Evolutionary conservation across 2,888 invertebrate species (phyloP), one percentile per base, ranked within the genome.

Genomic region (Torymus auratus): DNA sequence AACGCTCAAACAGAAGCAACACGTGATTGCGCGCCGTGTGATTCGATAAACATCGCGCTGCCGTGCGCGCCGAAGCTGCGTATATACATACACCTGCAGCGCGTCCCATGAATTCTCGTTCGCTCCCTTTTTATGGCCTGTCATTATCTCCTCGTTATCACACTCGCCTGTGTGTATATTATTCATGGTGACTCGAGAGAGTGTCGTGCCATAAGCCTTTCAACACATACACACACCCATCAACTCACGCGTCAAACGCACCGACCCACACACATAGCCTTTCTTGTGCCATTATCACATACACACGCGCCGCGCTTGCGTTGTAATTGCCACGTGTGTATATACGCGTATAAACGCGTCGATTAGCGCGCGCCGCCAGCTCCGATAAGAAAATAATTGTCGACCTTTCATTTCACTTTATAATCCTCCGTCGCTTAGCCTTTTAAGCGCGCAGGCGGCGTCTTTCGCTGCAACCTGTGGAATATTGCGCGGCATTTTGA

Each of bases 61-160:
- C 28, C 28, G 28, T 28, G 7, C 7, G 28, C 58, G 56, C 13
- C 52, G 28, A 72, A 80, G 56, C 58, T 68, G 72, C 62, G 52
- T 28, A 28, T 28, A 28, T 7, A 28, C 28, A 28, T 28, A 28
- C 28, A 28, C 28, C 28, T 28, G 28, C 28, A 28, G 28, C 62
- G 52, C 56, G 69, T 17, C 65, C 50, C 71, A 70, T 67, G 60
- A 75, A 76, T 72, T 64, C 67, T 71, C 62, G 68, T 62, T 76
- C 80, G 62, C 75, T 80, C 76, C 72, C 80, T 81, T 77, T 80
- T 81, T 77, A 77, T 62, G 72, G 68, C n/a, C 69, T 62, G 64
- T 28, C 76, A 81, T 81, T 74, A 78, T 78, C 77, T 78, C 60
- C 78, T 81, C 78, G 74, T 81, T 74, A 81, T 78, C 78, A 52